Evolutionary conservation across 2,113 vertebrate genomes (phyloP), one percentile per base, ranked within the genome.

Genomic region (Rhabdornis inornatus): DNA sequence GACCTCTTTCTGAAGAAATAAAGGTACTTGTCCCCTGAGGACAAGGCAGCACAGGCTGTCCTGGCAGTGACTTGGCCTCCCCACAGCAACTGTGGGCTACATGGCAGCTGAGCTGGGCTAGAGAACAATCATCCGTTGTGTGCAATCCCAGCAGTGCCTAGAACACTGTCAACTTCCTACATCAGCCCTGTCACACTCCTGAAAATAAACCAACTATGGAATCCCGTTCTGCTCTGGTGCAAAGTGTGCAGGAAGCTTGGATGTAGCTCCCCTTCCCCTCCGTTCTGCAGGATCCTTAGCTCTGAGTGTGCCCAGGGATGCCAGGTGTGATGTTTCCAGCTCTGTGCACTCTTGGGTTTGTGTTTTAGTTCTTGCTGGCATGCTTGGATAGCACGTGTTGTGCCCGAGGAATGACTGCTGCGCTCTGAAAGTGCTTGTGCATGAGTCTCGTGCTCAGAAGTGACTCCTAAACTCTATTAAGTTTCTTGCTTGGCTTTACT

Each of bases 401-500:
- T 98, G 97, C 97, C 93, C 96, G 78, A 93, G 96, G 97, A 98
- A 98, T 98, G 98, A 95, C 93, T 96, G 97, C 91, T 96, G 79
- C 20, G 57, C 96, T 95, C 91, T 97, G 60, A 91, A 91, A 96
- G 82, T 97, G 98, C 98, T 98, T 98, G 98, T 98, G 98, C 98
- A 98, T 98, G 98, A 97, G 53, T 97, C 90, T 91, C 79, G 71
- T 97, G 95, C 65, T 96, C 83, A 94, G 70, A 92, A 96, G 63
- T 94, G 52, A 77, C 60, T 83, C 72, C 96, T 97, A 87, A 97
- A 97, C 83, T 96, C 61, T 98, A 98, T 97, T 99, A 98, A 98
- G 97, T 98, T 96, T 98, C 96, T 98, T 94, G 97, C 97, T 99
- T 98, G 98, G 96, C 98, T 98, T 98, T 99, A 96, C 98, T 98